A percentile compares a stretch with the other conserved stretches of the same genome.
These are phyloP conservation scores for Drosophila watanabei DNA, from an alignment of 1,140 invertebrate genomes.

Conservation along the genomic window DNA sequence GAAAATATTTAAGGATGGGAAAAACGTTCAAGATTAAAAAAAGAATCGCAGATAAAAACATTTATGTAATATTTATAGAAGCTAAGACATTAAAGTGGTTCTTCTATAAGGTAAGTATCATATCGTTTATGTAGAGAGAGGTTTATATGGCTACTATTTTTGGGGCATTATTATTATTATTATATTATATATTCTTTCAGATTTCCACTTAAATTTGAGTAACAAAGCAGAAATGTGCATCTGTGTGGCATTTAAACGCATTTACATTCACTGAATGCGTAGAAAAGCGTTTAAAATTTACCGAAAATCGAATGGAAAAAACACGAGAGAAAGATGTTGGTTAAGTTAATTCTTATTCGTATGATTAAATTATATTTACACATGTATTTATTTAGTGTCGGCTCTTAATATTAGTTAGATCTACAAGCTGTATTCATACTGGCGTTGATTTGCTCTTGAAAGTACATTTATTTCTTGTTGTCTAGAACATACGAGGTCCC, in stretches of 20 bases:
- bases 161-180: background rate
- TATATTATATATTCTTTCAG: background rate
- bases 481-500: background rate
- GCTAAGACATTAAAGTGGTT: background rate
- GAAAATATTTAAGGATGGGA: background rate
- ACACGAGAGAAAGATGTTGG: background rate
- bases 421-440: conserved; percentile 12
- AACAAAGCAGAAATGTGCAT: background rate
- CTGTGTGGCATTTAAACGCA: background rate
- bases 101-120: background rate
- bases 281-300: conserved; percentile 13
- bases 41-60: background rate
- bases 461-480: no score
- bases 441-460: conserved; percentile 3
- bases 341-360: background rate
- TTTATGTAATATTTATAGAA: background rate
- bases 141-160: conserved; percentile 12
- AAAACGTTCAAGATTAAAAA: background rate
- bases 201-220: background rate
- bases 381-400: background rate
- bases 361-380: background rate
- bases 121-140: background rate
- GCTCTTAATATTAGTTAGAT: conserved; percentile 1
- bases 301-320: background rate
- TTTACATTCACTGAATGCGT: conserved; percentile 44